Conservation (phyloP, 2,113 vertebrate genomes). For the human region DNA sequence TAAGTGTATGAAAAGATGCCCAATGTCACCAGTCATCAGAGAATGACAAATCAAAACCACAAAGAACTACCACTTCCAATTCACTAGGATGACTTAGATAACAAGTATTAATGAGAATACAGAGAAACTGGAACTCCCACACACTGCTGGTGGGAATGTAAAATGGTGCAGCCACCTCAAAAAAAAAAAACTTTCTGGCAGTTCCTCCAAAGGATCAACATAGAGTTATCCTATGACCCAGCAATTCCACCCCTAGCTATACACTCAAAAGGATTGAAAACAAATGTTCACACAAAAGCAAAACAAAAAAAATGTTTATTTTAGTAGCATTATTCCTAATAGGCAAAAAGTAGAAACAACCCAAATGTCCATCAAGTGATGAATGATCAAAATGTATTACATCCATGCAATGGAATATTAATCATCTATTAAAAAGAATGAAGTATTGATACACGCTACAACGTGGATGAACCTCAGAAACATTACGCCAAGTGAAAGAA, state of each 20-base stretch:
- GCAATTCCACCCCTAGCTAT: neutral
- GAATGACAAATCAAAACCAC: neutral
- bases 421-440: neutral
- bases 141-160: too few species aligned
- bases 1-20: neutral
- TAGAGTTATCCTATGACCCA: neutral
- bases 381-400: neutral
- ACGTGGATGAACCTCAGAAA: neutral
- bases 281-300: neutral
- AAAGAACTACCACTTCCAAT: rapidly evolving
- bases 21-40: neutral
- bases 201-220: neutral
- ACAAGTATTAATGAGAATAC: too few species aligned
- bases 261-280: neutral
- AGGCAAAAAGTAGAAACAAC: neutral
- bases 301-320: neutral
- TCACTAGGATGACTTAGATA: rapidly evolving
- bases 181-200: neutral
- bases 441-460: too few species aligned
- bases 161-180: neutral
- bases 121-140: neutral
- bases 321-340: neutral
- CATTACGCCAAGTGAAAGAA: neutral
- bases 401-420: neutral
- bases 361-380: neutral